Evolutionary conservation across 2,113 vertebrate genomes (phyloP), one percentile per base, ranked within the genome.

Genomic region (Herpetotheres cachinnans): DNA sequence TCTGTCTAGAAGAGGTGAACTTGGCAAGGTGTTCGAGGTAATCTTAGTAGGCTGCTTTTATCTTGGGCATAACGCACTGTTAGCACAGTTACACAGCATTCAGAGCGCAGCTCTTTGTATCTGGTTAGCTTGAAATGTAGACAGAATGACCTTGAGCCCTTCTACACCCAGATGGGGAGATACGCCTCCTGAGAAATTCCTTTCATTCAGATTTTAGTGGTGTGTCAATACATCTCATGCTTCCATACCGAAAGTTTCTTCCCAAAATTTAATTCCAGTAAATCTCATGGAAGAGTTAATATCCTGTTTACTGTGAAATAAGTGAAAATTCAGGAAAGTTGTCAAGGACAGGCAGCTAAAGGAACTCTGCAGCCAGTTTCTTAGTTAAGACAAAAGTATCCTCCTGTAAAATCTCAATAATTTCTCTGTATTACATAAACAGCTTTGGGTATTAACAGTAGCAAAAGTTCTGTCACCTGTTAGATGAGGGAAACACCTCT

Each of bases 381-480:
- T 92, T 61, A 77, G 73, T 90, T 82, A 79, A 92, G 80, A 82
- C 38, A 2, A 0, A 77, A 26, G 42, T n/a, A 69, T 27, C 62
- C 71, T 82, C 63, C 25, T 46, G 22, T 50, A 95, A 69, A 93
- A 95, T 72, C 86, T 91, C n/a, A 76, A 94, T 18, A 0, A 69
- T 71, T 84, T 89, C 95, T 91, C 59, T 88, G 42, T 34, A 65
- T 47, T 46, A 71, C 24, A 61, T 9, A 74, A 93, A 95, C 46
- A 94, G 77, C 69, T 91, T 93, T 86, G 77, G 65, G 58, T 92
- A 96, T 66, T 88, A 96, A 80, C 50, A 94, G 52, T 34, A 74
- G 79, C 13, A 46, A 92, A 95, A 94, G 80, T 69, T 77, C 83
- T 95, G 62, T 73, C 62, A 89, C 81, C 38, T 83, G 36, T 50